Evolutionary conservation across 1,140 invertebrate genomes (phyloP), one percentile per base, ranked within the genome.

Genomic region (Diachasmimorpha longicaudata): DNA sequence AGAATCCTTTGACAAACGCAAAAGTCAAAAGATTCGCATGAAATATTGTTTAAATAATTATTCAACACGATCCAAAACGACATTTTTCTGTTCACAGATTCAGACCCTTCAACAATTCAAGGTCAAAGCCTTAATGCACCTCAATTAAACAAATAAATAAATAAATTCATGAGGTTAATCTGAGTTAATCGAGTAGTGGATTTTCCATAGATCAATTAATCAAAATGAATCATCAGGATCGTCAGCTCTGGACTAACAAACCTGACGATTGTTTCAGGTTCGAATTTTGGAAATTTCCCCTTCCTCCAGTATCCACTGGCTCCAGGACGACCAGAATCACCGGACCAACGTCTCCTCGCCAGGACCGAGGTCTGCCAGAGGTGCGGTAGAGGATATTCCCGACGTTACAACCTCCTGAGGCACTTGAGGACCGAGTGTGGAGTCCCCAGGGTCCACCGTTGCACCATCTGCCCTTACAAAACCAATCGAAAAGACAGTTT

Each of bases 371-470:
- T 72, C 77, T 68, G 48, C 78, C 36, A 39, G n/a, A 48, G 80
- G 52, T 87, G 86, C 63, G 81, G 82, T 42, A 82, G 85, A 23
- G 48, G 73, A 23, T 88, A 88, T 78, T 84, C 82, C 31, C 81
- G 80, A 75, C 77, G 75, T n/a, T 84, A 80, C 55, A 88, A 88
- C 72, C 80, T 87, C 31, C 69, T 79, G 14, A 79, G 86, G 11
- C 88, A 89, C 77, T 76, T 83, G 52, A 87, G 81, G 11, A 88
- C 81, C 77, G 88, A 89, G 68, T 89, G 88, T 78, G 87, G 87
- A 14, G 85, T 85, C 25, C 83, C 84, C 72, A 80, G 85, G 25
- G 67, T 77, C 66, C 89, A 88, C 77, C 67, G 77, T 9, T 89
- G 88, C 79, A 77, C 67, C 67, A 84, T 84, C 78, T 89, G 88